A percentile compares a stretch with the other conserved stretches of the same genome.
Evolutionary conservation across 1,140 invertebrate species (phyloP).

Genomic region (Drosophila sturtevanti): DNA sequence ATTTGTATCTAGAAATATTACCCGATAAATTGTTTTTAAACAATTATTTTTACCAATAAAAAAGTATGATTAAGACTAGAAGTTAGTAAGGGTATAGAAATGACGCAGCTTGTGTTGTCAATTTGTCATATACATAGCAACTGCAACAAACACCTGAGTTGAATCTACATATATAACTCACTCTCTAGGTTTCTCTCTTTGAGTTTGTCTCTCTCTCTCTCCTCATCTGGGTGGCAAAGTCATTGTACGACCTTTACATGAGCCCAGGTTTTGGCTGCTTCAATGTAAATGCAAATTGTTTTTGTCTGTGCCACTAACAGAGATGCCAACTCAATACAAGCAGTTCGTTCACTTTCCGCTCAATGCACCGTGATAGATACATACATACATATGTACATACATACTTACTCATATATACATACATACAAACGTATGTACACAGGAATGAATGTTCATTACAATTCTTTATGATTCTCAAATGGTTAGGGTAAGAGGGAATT

Average conservation of each 20-base stretch:
- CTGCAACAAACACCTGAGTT: background rate
- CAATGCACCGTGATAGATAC: background rate
- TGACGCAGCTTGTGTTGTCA: background rate
- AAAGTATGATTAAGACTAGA: too few relatives aligned
- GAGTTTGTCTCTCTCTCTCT: background rate
- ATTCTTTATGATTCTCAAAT: background rate
- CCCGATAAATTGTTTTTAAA: too few relatives aligned
- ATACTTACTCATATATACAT: background rate
- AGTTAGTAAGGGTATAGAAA: background rate
- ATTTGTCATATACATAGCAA: background rate
- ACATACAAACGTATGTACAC: background rate
- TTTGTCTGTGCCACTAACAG: constrained; percentile 26
- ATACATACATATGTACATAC: background rate
- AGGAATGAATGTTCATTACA: background rate
- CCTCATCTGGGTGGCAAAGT: constrained; percentile 34
- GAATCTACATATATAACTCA: background rate
- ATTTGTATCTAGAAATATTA: too few relatives aligned
- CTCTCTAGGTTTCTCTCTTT: background rate
- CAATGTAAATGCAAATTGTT: constrained; percentile 29
- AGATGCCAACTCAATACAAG: background rate
- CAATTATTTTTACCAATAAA: too few relatives aligned
- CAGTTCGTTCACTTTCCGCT: constrained; percentile 1
- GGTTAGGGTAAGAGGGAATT: background rate
- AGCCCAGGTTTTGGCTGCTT: constrained; percentile 37
- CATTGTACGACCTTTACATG: constrained; percentile 65